Conservation (phyloP, 2,888 invertebrate genomes). For the Argynnis bischoffii region DNA sequence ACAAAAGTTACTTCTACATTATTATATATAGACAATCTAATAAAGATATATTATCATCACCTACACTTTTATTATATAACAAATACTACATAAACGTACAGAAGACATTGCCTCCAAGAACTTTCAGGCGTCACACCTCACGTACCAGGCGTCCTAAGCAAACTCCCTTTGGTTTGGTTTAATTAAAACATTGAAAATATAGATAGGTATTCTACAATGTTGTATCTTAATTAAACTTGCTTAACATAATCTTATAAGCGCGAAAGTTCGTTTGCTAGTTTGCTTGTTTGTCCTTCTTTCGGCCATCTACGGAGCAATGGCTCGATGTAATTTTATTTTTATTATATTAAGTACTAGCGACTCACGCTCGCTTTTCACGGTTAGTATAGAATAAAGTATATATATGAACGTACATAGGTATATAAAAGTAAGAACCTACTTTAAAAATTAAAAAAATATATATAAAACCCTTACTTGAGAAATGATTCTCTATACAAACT, state of each 20-base stretch:
- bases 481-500: no score
- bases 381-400: no score
- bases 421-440: no score
- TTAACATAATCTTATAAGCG: no score
- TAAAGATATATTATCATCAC: not conserved
- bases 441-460: no score
- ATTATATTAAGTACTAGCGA: not conserved
- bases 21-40: no score
- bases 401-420: no score
- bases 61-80: not conserved
- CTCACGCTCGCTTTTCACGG: no score
- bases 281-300: no score
- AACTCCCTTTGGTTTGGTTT: conserved; percentile 9
- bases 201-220: not conserved
- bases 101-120: conserved; percentile 13
- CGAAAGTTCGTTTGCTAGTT: no score
- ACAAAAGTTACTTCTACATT: no score
- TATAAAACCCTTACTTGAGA: no score
- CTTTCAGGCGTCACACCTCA: conserved; percentile 20
- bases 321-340: not conserved
- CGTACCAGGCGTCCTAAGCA: conserved; percentile 17
- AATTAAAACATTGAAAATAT: conserved; percentile 20
- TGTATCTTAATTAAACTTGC: not conserved
- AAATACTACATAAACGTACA: not conserved
- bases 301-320: not conserved